Evolutionary conservation across 2,888 invertebrate species (phyloP).

Genomic region (Brachylomia viminalis): DNA sequence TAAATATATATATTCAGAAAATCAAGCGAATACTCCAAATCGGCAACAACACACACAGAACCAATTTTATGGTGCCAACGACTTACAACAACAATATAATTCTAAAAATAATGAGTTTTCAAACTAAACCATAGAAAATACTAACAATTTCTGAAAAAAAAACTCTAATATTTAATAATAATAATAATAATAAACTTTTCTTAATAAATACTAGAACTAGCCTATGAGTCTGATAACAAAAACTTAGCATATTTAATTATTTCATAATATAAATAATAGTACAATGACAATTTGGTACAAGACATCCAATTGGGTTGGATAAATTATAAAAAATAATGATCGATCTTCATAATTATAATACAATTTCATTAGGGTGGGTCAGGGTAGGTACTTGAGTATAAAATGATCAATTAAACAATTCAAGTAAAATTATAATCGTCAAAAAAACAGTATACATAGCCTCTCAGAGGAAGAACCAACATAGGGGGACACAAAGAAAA

Average conservation of each 20-base stretch:
- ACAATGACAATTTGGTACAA: slow-evolving; percentile 82
- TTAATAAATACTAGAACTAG: slow-evolving; percentile 70
- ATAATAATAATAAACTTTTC: slow-evolving; percentile 60
- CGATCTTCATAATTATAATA: slow-evolving; percentile 62
- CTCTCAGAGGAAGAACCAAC: not conserved
- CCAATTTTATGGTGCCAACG: slow-evolving; percentile 49
- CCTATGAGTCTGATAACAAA: slow-evolving; percentile 77
- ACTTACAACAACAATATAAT: slow-evolving; percentile 58
- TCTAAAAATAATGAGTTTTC: slow-evolving; percentile 76
- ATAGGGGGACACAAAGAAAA: not conserved
- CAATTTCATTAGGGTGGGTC: slow-evolving; percentile 68
- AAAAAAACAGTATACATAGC: not conserved
- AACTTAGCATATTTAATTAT: slow-evolving; percentile 33
- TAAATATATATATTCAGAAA: not conserved
- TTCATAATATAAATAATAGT: slow-evolving; percentile 63
- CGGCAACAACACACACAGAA: slow-evolving; percentile 13
- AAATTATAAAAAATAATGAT: slow-evolving; percentile 67
- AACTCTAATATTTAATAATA: slow-evolving; percentile 54
- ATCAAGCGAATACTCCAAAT: slow-evolving; percentile 41
- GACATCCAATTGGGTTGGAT: slow-evolving; percentile 86
- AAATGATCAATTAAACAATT: slow-evolving; percentile 43
- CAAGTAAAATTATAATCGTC: not conserved
- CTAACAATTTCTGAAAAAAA: slow-evolving; percentile 69
- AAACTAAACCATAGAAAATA: slow-evolving; percentile 68
- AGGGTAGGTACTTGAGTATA: slow-evolving; percentile 19